phyloP scores from a whole-genome alignment of 2,797 vertebrate species.

The Eptatretus atami region DNA sequence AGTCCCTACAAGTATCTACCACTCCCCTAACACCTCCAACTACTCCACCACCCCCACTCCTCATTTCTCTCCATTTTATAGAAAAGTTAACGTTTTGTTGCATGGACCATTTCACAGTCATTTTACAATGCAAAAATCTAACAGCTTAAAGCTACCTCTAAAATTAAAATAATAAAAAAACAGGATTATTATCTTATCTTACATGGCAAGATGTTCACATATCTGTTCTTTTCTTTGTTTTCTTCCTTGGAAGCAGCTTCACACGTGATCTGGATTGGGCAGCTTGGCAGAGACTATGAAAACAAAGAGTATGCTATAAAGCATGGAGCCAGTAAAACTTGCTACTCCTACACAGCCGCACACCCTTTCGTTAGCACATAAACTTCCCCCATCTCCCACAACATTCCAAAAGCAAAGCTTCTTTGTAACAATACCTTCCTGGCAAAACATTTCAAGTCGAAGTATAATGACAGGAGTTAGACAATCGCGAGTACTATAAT shows the following conservation, averaged over 20 bases:
- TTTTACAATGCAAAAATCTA: too few species aligned
- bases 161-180: not conserved
- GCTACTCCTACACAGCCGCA: not conserved
- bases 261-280: conserved; percentile 74
- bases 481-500: too few species aligned
- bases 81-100: too few species aligned
- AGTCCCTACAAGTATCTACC: too few species aligned
- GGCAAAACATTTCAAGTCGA: too few species aligned
- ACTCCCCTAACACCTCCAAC: too few species aligned
- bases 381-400: not conserved
- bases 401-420: not conserved
- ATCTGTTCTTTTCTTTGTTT: conserved; percentile 98
- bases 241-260: conserved; percentile 93
- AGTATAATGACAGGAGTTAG: too few species aligned
- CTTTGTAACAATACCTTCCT: not conserved
- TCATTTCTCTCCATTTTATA: too few species aligned
- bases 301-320: not conserved
- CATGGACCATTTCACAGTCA: too few species aligned
- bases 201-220: conserved; percentile 95
- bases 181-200: conserved; percentile 12
- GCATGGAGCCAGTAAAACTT: not conserved
- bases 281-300: conserved; percentile 49
- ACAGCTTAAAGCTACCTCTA: too few species aligned
- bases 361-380: not conserved
- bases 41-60: too few species aligned